Percentiles rank a stretch among this genome's conserved stretches.
Evolutionary conservation across 2,888 invertebrate species (phyloP).

Genomic region (Cerceris ruficornis): DNA sequence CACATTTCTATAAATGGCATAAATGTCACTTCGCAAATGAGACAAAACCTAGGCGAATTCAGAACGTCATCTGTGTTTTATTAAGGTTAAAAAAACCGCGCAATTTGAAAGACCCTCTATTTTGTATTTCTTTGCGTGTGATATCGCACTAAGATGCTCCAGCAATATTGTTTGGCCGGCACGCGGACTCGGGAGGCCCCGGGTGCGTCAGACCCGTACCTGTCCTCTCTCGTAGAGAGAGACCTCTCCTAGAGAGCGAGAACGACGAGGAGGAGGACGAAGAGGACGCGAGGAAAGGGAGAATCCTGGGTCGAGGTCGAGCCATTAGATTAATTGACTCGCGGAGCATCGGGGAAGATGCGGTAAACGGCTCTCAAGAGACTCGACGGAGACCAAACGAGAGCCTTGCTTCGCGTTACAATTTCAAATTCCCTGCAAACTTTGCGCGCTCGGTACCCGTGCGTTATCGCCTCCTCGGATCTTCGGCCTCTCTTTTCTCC

Average conservation of each 20-base stretch:
- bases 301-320: constrained; percentile 19
- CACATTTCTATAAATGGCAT: no score
- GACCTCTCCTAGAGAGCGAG: constrained; percentile 1
- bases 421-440: background rate
- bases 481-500: background rate
- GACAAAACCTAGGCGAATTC: no score
- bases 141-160: no score
- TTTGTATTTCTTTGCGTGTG: no score
- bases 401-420: background rate
- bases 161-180: no score
- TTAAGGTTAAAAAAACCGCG: no score
- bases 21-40: no score
- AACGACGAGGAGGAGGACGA: background rate
- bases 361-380: constrained; percentile 3
- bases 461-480: background rate
- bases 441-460: background rate
- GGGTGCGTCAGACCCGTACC: no score
- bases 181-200: no score
- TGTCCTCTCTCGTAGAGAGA: background rate
- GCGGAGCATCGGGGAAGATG: constrained; percentile 29
- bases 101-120: no score
- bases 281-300: constrained; percentile 1
- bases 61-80: no score
- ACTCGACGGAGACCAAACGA: constrained; percentile 2
- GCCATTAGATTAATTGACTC: constrained; percentile 70